A percentile compares a stretch with the other conserved stretches of the same genome.
Evolutionary conservation across 2,888 invertebrate genomes (phyloP).

Genomic region (Globia sparganii): DNA sequence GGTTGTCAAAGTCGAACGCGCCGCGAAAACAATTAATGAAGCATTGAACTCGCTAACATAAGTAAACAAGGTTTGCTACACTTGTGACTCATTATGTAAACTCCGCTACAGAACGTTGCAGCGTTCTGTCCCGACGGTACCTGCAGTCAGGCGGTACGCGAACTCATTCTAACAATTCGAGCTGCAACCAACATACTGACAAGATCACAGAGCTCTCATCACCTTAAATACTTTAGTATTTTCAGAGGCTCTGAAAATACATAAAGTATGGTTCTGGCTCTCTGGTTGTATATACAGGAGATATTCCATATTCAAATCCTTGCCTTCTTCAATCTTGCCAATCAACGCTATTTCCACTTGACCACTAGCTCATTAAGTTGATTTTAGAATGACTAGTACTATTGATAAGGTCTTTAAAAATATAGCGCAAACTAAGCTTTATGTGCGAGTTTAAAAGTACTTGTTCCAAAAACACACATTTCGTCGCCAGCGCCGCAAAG

Average conservation of each 20-base stretch:
- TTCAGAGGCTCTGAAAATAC: background rate
- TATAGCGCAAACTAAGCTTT: background rate
- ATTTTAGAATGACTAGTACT: background rate
- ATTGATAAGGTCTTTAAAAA: background rate
- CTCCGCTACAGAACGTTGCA: no score
- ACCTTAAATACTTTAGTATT: no score
- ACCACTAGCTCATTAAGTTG: background rate
- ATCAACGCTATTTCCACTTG: background rate
- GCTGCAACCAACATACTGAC: background rate
- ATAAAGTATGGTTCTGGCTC: no score
- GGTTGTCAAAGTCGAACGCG: conserved; percentile 2
- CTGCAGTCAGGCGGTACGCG: background rate
- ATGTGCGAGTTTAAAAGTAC: background rate
- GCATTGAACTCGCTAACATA: conserved; percentile 37
- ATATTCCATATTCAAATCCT: background rate
- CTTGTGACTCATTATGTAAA: conserved; percentile 29
- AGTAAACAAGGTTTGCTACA: conserved; percentile 9
- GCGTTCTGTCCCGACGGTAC: no score
- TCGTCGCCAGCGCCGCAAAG: no score
- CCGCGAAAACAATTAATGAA: conserved; percentile 32
- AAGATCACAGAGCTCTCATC: background rate
- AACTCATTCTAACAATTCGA: background rate
- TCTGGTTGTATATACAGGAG: background rate
- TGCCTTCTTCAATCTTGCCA: background rate
- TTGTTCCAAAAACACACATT: background rate